phyloP scores from a whole-genome alignment of 2,113 vertebrate genomes.

The Parus major region DNA sequence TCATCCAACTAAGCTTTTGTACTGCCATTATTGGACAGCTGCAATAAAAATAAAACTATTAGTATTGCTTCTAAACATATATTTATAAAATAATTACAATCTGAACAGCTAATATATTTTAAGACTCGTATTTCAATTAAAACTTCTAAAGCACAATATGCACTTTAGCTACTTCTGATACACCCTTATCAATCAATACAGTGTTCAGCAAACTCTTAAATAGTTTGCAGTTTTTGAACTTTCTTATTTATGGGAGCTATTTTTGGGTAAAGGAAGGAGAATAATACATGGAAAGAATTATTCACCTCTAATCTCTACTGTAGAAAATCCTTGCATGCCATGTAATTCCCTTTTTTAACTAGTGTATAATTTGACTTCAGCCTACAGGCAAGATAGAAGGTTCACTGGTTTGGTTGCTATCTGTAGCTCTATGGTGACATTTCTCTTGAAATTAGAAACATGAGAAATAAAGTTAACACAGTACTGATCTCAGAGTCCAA shows the following conservation, averaged over 20 bases:
- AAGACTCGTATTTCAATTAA: background rate
- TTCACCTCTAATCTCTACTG: background rate
- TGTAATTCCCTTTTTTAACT: background rate
- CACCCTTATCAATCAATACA: background rate
- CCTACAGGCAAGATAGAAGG: background rate
- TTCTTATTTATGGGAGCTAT: background rate
- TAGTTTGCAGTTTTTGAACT: background rate
- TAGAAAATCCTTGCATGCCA: background rate
- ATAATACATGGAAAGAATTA: background rate
- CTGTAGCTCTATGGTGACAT: background rate
- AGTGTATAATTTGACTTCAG: background rate
- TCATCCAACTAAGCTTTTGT: background rate
- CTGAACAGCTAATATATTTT: background rate
- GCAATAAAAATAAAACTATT: background rate
- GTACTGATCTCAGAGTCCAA: background rate
- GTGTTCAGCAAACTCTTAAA: background rate
- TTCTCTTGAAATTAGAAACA: background rate
- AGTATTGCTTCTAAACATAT: background rate
- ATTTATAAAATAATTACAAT: background rate
- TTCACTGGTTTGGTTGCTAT: background rate
- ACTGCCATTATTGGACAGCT: background rate
- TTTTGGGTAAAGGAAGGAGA: background rate
- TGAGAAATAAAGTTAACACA: background rate
- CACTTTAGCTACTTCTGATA: background rate
- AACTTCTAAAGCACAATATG: background rate